These are phyloP conservation scores for Gymnothorax javanicus DNA, from an alignment of 2,797 vertebrate species.

Conservation along the genomic window DNA sequence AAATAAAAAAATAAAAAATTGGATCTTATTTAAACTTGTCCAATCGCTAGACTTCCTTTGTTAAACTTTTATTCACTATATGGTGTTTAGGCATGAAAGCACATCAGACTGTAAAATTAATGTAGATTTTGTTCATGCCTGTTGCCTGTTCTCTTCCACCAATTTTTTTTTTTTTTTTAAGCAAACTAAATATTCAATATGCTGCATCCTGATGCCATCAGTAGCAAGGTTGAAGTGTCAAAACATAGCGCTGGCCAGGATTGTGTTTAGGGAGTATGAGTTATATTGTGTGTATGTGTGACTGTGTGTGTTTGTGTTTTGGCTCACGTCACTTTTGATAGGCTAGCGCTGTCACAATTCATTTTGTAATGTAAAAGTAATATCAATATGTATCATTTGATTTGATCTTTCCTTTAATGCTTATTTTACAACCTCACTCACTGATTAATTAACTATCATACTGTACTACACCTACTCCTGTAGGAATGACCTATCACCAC, in stretches of 20 bases:
- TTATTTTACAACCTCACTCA: not conserved
- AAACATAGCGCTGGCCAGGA: not conserved
- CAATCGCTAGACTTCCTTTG: not conserved
- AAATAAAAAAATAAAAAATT: conserved; percentile 14
- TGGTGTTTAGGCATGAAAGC: not conserved
- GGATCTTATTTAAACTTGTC: not conserved
- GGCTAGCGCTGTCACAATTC: not conserved
- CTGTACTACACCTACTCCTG: not conserved
- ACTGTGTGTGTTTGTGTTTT: not conserved
- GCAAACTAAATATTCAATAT: not conserved
- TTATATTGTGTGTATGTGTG: not conserved
- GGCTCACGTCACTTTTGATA: not conserved
- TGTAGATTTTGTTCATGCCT: not conserved
- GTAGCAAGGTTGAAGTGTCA: not conserved
- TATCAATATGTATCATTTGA: not conserved
- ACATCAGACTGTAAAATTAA: not conserved
- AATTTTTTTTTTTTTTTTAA: no score
- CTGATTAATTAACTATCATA: not conserved
- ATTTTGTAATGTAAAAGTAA: not conserved
- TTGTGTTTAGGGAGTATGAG: not conserved
- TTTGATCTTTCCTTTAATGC: not conserved
- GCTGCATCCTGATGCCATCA: not conserved
- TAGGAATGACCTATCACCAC: not conserved
- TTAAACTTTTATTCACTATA: not conserved
- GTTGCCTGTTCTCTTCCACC: not conserved